These are phyloP conservation scores for Telmatochromis sp. DNA, from an alignment of 2,113 vertebrate species.

Conservation along the genomic window DNA sequence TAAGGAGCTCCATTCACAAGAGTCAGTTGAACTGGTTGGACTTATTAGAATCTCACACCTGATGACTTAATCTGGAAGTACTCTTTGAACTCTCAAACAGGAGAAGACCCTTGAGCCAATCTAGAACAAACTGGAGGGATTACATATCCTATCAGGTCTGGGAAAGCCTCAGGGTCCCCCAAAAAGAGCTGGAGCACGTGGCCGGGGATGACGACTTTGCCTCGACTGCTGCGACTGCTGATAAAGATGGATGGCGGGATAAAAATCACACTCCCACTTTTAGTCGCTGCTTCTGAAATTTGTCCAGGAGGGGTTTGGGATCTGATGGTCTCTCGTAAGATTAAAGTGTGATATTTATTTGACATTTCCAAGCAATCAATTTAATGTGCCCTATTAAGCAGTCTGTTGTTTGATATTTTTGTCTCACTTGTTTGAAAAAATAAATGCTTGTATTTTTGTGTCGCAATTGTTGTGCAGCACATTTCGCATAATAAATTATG, in stretches of 20 bases:
- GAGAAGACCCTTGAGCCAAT: slow-evolving; percentile 4
- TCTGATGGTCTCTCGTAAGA: background rate
- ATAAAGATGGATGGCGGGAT: slow-evolving; percentile 18
- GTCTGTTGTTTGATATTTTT: background rate
- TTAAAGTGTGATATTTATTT: background rate
- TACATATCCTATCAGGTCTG: slow-evolving; percentile 12
- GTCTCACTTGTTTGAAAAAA: background rate
- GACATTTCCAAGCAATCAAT: slow-evolving; percentile 7
- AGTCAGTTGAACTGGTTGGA: background rate
- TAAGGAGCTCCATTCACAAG: background rate
- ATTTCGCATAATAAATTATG: background rate
- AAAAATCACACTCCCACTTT: background rate
- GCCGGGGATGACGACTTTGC: background rate
- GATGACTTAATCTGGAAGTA: background rate
- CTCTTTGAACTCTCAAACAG: slow-evolving; percentile 19
- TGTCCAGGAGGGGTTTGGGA: background rate
- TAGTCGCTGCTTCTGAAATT: slow-evolving; percentile 9
- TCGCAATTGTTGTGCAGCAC: background rate
- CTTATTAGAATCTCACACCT: background rate
- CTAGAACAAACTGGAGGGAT: slow-evolving; percentile 6
- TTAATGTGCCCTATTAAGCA: background rate
- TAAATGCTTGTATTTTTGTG: background rate
- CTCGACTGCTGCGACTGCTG: slow-evolving; percentile 16
- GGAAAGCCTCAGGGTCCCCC: slow-evolving; percentile 5
- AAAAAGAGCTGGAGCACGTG: background rate